Evolutionary conservation across 2,113 vertebrate genomes (phyloP).

Genomic region (Excalfactoria chinensis): DNA sequence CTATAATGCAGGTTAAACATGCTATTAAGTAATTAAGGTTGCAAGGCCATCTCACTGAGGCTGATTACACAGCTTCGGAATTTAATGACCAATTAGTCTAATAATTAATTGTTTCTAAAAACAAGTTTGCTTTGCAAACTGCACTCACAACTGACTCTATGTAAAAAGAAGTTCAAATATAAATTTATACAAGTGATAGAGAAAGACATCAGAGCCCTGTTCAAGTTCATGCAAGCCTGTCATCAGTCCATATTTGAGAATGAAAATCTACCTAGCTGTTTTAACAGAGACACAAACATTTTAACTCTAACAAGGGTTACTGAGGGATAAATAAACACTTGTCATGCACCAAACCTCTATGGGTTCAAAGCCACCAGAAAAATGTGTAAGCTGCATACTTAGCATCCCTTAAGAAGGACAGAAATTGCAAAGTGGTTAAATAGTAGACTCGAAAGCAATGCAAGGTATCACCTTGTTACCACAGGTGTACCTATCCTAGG

Average conservation of each 20-base stretch:
- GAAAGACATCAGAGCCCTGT: background rate
- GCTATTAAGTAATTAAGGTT: slow-evolving; percentile 31
- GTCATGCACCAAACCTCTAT: background rate
- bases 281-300: background rate
- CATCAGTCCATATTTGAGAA: background rate
- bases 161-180: background rate
- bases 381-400: background rate
- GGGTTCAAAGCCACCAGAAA: background rate
- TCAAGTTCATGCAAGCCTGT: background rate
- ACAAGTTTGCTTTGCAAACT: background rate
- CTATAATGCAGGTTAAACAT: background rate
- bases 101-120: slow-evolving; percentile 6
- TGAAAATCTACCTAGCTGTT: background rate
- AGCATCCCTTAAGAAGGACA: background rate
- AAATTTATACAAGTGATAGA: background rate
- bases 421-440: background rate
- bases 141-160: background rate
- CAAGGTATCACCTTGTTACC: background rate
- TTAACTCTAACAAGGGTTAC: background rate
- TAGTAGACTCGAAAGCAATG: background rate
- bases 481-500: background rate
- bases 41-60: background rate
- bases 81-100: slow-evolving; percentile 15
- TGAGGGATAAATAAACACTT: background rate
- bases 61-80: background rate